These are phyloP conservation scores for Idaea straminata DNA, from an alignment of 2,888 invertebrate species.

Conservation along the genomic window DNA sequence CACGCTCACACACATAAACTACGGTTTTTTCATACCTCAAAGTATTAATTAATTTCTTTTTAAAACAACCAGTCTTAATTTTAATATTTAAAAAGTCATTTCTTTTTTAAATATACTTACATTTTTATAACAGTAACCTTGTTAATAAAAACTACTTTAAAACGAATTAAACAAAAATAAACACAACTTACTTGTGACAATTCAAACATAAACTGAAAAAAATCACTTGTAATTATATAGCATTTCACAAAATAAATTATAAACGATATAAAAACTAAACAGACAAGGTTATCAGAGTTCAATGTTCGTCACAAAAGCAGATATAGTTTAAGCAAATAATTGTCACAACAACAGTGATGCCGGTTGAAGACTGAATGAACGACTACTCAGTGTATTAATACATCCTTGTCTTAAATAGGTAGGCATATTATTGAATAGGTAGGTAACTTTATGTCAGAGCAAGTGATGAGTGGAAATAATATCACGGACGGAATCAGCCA, in stretches of 20 bases:
- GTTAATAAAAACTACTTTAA: too few species aligned
- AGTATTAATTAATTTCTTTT: too few species aligned
- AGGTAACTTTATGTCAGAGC: too few species aligned
- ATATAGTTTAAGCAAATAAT: background rate
- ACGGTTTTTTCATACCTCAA: too few species aligned
- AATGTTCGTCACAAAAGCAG: background rate
- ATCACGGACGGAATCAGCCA: too few species aligned
- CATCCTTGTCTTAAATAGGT: background rate
- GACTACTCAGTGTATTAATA: background rate
- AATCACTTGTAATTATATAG: background rate
- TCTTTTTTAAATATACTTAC: too few species aligned
- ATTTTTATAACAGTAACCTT: too few species aligned
- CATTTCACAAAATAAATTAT: background rate
- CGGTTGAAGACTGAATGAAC: background rate
- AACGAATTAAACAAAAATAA: background rate
- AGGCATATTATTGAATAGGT: background rate
- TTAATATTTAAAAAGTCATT: too few species aligned
- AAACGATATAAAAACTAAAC: background rate
- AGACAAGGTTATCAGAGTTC: background rate
- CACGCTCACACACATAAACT: too few species aligned
- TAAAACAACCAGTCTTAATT: too few species aligned
- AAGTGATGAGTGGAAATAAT: too few species aligned
- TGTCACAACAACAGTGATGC: background rate
- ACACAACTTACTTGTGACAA: background rate
- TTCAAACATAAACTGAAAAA: background rate